Percentiles rank a stretch among this genome's conserved stretches.
Conservation (phyloP, 2,888 invertebrate genomes). For the Neoaliturus tenellus region DNA sequence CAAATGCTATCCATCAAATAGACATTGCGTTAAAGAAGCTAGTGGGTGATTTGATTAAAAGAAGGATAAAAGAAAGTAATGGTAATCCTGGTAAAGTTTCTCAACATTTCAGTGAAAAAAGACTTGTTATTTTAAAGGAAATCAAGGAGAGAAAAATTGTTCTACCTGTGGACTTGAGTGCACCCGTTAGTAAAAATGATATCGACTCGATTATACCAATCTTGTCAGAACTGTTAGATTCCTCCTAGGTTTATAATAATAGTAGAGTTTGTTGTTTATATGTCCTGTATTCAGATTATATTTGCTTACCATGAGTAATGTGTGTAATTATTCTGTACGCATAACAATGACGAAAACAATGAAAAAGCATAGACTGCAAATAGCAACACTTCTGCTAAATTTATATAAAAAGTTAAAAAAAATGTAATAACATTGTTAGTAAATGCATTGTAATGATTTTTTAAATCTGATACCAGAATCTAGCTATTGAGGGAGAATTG, state of each 20-base stretch:
- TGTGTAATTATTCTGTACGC: too few relatives aligned
- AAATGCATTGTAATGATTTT: too few relatives aligned
- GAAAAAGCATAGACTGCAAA: too few relatives aligned
- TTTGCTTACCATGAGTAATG: too few relatives aligned
- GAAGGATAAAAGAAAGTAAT: constrained; percentile 28
- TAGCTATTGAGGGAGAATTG: too few relatives aligned
- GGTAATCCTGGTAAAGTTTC: constrained; percentile 26
- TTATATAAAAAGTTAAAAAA: too few relatives aligned
- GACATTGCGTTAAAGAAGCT: constrained; percentile 66
- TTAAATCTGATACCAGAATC: too few relatives aligned
- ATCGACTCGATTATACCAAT: constrained; percentile 25
- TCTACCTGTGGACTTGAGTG: constrained; percentile 57
- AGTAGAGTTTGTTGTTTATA: too few relatives aligned
- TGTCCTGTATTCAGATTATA: too few relatives aligned
- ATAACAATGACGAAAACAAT: too few relatives aligned
- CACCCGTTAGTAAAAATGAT: background rate
- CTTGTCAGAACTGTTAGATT: constrained; percentile 5
- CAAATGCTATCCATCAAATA: constrained; percentile 65
- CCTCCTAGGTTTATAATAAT: background rate
- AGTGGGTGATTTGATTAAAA: constrained; percentile 60
- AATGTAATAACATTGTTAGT: too few relatives aligned
- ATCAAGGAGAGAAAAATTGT: constrained; percentile 58
- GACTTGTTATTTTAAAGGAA: constrained; percentile 58
- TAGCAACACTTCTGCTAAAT: too few relatives aligned
- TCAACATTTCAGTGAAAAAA: constrained; percentile 35